Base-by-base conservation (phyloP, 2,888 invertebrate genomes). In the Perdita meconis region DNA sequence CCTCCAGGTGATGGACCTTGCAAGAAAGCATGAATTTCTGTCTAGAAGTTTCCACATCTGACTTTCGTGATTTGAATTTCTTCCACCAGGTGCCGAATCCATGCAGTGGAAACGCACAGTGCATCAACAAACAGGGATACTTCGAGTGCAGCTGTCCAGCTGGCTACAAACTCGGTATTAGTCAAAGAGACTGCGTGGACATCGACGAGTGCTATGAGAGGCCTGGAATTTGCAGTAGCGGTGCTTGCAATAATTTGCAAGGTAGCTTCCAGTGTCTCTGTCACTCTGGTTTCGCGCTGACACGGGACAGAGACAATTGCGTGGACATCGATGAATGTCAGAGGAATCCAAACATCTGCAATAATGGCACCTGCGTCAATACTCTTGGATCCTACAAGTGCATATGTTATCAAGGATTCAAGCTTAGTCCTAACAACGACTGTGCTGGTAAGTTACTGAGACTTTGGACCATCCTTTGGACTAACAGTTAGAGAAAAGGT, bases 201-300 rank as follows among this genome's bases (percentile, higher is more conserved):
- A 94, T 96, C 19, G 95, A 96, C 92, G 97, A 97, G 92, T 97
- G 96, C 89, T 93, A 94, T 24, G 96, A 96, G 88, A 92, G 94
- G 76, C 93, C 93, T 0, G 93, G 94, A 0, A 94, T 96, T 1
- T 97, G 97, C 90, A 94, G 94, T 68, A 96, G 96, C 87, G 97
- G 97, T 4, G 95, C 95, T 64, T 97, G 97, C 87, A 94, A 95
- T 85, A 97, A 97, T 90, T 94, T 96, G 0, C 94, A 96, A 82
- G 96, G 97, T 6, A 95, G 96, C 19, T 97, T 96, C 91, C 95
- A 96, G 92, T 97, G 97, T 90, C 94, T 96, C 64, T 97, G 97
- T 86, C 94, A 94, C 82, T 93, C 95, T 0, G 97, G 97, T 0
- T 97, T 96, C 92, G 93, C 94, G 2, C 93, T 97, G 2, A 95